Conservation (phyloP, 2,888 invertebrate genomes). For the Dryomyza anilis region DNA sequence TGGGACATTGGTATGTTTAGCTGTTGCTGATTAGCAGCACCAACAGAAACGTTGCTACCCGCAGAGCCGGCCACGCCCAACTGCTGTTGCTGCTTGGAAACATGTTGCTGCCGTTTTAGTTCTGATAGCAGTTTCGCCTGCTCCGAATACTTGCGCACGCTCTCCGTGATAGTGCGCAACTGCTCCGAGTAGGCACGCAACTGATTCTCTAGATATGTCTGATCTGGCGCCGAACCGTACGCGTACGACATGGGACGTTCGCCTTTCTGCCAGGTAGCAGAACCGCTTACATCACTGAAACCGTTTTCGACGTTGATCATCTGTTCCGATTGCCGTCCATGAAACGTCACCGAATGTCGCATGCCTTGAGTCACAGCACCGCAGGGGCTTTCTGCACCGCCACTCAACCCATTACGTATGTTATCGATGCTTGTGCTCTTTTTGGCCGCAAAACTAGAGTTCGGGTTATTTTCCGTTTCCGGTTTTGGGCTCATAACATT, state of each 20-base stretch:
- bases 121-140: conserved; percentile 60
- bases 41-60: too few relatives aligned
- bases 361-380: conserved; percentile 40
- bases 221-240: conserved; percentile 57
- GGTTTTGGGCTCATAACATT: conserved; percentile 42
- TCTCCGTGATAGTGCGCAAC: conserved; percentile 59
- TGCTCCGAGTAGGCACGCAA: conserved; percentile 60
- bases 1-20: conserved; percentile 40
- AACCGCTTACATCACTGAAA: conserved; percentile 19
- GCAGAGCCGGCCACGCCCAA: too few relatives aligned
- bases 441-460: conserved; percentile 38
- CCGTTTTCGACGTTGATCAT: conserved; percentile 34
- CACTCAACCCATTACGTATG: conserved; percentile 40
- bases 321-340: conserved; percentile 46
- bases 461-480: conserved; percentile 24
- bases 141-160: conserved; percentile 61
- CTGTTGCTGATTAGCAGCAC: too few relatives aligned
- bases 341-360: conserved; percentile 59
- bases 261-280: conserved; percentile 38
- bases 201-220: conserved; percentile 60
- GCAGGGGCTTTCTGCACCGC: not conserved
- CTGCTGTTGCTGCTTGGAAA: conserved; percentile 46
- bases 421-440: conserved; percentile 55
- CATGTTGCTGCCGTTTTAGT: conserved; percentile 57
- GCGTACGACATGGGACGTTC: conserved; percentile 59